Percentiles rank a stretch among this genome's conserved stretches.
Conservation (phyloP, 1,140 invertebrate genomes). For the Rhyacophila brunnea region DNA sequence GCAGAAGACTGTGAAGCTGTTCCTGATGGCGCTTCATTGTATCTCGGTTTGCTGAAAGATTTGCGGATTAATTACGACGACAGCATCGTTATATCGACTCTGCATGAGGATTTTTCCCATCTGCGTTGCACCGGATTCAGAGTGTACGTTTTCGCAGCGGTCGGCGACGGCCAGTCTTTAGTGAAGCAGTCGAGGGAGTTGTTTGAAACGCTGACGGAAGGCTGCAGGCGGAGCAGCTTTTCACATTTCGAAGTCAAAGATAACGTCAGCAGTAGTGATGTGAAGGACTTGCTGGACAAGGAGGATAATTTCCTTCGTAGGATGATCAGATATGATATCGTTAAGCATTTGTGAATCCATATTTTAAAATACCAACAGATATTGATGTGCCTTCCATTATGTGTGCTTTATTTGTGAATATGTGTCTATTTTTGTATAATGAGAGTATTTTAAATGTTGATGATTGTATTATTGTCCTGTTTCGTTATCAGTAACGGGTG, state of each 20-base stretch:
- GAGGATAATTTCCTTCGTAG: conserved; percentile 26
- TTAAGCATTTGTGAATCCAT: conserved; percentile 10
- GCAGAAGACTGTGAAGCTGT: neutral
- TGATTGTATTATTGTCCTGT: too few species aligned
- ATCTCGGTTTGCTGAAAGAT: neutral
- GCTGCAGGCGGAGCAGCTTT: conserved; percentile 21
- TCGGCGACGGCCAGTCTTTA: conserved; percentile 10
- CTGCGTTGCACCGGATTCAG: conserved; percentile 5
- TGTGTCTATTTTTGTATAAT: too few species aligned
- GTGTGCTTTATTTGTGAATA: too few species aligned
- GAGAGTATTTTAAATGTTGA: too few species aligned
- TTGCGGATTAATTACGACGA: neutral
- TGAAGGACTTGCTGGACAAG: conserved; percentile 14
- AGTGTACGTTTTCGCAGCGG: conserved; percentile 23
- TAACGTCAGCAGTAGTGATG: conserved; percentile 7
- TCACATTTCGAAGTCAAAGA: conserved; percentile 30
- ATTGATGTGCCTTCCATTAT: too few species aligned
- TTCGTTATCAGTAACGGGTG: too few species aligned
- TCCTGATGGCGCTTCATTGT: neutral
- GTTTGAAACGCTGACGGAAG: conserved; percentile 23
- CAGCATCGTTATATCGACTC: conserved; percentile 5
- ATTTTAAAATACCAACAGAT: neutral
- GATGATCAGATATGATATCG: conserved; percentile 26
- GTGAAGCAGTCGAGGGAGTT: conserved; percentile 24
- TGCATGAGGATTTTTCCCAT: conserved; percentile 25